phyloP scores from a whole-genome alignment of 2,888 invertebrate species.

The Spilarctia lutea region DNA sequence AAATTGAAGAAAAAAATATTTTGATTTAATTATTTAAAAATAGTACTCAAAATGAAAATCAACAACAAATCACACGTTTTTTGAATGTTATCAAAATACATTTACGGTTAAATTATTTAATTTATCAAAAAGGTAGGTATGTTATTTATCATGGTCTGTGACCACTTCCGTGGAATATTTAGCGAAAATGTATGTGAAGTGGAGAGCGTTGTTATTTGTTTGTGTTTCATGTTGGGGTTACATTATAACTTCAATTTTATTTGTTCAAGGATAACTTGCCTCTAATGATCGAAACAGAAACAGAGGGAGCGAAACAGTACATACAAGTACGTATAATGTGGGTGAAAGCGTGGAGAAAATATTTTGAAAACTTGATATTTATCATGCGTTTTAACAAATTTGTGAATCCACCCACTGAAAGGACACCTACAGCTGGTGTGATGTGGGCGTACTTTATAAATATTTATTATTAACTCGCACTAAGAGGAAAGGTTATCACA shows the following conservation, averaged over 20 bases:
- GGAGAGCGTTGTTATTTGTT: neutral
- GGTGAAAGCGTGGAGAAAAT: neutral
- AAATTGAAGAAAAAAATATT: too few relatives aligned
- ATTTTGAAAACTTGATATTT: neutral
- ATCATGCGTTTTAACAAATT: neutral
- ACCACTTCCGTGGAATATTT: conserved; percentile 10
- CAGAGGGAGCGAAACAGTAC: neutral
- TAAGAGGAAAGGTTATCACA: neutral
- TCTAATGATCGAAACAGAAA: neutral
- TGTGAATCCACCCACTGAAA: neutral
- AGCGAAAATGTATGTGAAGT: neutral
- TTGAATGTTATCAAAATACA: neutral
- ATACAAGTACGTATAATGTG: neutral
- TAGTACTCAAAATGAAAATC: neutral
- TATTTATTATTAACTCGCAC: neutral
- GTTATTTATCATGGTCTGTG: neutral
- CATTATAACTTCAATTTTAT: neutral
- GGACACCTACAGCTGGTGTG: neutral
- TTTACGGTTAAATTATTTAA: neutral
- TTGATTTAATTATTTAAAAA: too few relatives aligned
- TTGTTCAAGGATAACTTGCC: neutral
- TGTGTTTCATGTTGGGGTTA: neutral
- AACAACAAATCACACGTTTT: neutral
- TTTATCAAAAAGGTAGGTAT: neutral
- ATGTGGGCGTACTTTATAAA: neutral